These are phyloP conservation scores for Eretmochelys imbricata DNA, from an alignment of 2,113 vertebrate species.

Conservation along the genomic window DNA sequence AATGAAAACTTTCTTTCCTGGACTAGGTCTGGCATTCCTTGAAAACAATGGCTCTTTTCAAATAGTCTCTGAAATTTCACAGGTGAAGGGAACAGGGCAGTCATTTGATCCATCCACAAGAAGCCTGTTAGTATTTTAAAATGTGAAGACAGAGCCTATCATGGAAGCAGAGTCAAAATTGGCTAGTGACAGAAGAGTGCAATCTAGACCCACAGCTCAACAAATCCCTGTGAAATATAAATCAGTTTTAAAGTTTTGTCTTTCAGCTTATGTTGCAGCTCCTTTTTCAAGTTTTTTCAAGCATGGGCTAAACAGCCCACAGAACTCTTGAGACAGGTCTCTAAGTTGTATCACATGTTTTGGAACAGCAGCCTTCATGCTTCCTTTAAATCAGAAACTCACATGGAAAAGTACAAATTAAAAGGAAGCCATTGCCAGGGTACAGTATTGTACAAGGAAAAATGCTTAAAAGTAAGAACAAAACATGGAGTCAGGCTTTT, in stretches of 20 bases:
- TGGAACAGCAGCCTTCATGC: neutral
- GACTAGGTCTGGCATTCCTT: constrained; percentile 90
- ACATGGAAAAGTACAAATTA: neutral
- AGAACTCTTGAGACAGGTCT: neutral
- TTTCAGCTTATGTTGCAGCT: constrained; percentile 2
- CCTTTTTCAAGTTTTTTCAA: neutral
- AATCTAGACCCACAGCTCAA: constrained; percentile 41
- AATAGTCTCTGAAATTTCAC: constrained; percentile 92
- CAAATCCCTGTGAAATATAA: constrained; percentile 43
- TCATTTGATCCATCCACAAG: constrained; percentile 84
- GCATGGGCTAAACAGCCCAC: neutral
- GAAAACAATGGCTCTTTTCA: constrained; percentile 97
- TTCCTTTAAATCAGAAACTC: constrained; percentile 2
- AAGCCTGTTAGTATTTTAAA: constrained; percentile 77
- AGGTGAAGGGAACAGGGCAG: constrained; percentile 93
- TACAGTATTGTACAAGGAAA: neutral
- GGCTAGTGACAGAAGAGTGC: constrained; percentile 64
- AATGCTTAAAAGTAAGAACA: neutral
- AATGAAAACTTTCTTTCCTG: constrained; percentile 94
- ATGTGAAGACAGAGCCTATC: constrained; percentile 72
- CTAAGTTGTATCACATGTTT: neutral
- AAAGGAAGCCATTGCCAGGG: neutral
- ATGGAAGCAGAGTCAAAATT: constrained; percentile 65
- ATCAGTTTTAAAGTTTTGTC: constrained; percentile 31
- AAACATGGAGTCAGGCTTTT: neutral